These are phyloP conservation scores for Prenolepis imparis DNA, from an alignment of 2,888 invertebrate species.

Conservation along the genomic window DNA sequence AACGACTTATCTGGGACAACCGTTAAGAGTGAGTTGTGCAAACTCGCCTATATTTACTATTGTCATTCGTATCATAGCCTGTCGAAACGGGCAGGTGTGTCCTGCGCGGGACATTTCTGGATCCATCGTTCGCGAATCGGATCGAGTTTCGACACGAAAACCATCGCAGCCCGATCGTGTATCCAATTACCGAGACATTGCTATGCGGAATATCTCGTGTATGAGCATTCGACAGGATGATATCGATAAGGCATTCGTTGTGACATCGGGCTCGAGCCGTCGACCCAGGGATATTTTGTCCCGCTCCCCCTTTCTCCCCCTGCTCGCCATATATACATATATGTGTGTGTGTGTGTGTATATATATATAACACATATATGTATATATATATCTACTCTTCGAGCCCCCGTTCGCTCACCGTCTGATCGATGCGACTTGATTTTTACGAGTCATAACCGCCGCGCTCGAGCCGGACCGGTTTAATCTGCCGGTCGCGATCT, in stretches of 20 bases:
- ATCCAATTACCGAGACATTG: slow-evolving; percentile 65
- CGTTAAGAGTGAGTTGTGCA: slow-evolving; percentile 15
- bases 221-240: slow-evolving; percentile 51
- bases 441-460: slow-evolving; percentile 57
- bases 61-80: slow-evolving; percentile 65
- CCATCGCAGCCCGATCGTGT: slow-evolving; percentile 59
- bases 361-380: too few species aligned
- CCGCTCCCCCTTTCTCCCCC: background rate
- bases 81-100: slow-evolving; percentile 64
- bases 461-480: slow-evolving; percentile 50
- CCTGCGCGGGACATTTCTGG: slow-evolving; percentile 49
- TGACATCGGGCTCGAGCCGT: slow-evolving; percentile 55
- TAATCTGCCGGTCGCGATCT: slow-evolving; percentile 51
- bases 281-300: slow-evolving; percentile 45
- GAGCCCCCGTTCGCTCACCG: background rate
- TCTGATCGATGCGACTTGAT: slow-evolving; percentile 56
- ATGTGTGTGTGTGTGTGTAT: too few species aligned
- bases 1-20: background rate
- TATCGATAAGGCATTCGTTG: slow-evolving; percentile 57
- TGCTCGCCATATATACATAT: slow-evolving; percentile 11
- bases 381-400: slow-evolving; percentile 23
- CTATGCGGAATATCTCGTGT: slow-evolving; percentile 42
- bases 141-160: slow-evolving; percentile 67
- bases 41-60: slow-evolving; percentile 56
- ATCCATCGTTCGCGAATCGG: slow-evolving; percentile 55